Percentiles rank a stretch among this genome's conserved stretches.
phyloP scores from a whole-genome alignment of 2,888 invertebrate species.

The Alcis repandata region DNA sequence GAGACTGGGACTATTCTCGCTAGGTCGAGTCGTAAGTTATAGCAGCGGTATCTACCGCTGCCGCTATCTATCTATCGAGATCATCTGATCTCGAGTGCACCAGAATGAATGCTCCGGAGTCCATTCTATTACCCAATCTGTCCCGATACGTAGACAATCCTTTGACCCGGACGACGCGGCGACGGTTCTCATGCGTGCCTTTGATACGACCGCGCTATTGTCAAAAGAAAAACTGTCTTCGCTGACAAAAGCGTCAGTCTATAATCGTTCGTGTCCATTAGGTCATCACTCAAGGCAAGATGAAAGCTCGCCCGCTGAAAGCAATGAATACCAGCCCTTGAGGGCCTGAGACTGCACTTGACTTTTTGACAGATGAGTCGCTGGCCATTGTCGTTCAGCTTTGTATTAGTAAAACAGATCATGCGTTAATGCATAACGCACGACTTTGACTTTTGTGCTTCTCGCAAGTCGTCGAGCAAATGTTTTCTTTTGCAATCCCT shows the following conservation, averaged over 20 bases:
- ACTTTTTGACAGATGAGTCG: conserved; percentile 71
- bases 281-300: conserved; percentile 81
- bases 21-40: not conserved
- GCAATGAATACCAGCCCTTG: conserved; percentile 34
- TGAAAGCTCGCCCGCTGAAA: conserved; percentile 66
- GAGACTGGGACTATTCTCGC: not conserved
- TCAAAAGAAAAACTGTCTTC: conserved; percentile 64
- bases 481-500: conserved; percentile 25
- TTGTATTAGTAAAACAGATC: conserved; percentile 73
- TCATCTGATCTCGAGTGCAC: too few species aligned
- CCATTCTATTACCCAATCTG: conserved; percentile 16
- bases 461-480: conserved; percentile 32
- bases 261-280: conserved; percentile 79
- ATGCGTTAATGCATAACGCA: conserved; percentile 49
- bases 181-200: conserved; percentile 49
- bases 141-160: conserved; percentile 19
- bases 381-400: conserved; percentile 66
- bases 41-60: too few species aligned
- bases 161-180: conserved; percentile 15
- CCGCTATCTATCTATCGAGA: not conserved
- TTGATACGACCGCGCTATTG: conserved; percentile 75
- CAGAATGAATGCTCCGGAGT: not conserved
- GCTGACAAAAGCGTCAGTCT: conserved; percentile 74
- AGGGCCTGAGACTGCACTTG: conserved; percentile 44
- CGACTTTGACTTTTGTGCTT: conserved; percentile 38